phyloP scores from a whole-genome alignment of 2,113 vertebrate species.

The Nibea coibor region DNA sequence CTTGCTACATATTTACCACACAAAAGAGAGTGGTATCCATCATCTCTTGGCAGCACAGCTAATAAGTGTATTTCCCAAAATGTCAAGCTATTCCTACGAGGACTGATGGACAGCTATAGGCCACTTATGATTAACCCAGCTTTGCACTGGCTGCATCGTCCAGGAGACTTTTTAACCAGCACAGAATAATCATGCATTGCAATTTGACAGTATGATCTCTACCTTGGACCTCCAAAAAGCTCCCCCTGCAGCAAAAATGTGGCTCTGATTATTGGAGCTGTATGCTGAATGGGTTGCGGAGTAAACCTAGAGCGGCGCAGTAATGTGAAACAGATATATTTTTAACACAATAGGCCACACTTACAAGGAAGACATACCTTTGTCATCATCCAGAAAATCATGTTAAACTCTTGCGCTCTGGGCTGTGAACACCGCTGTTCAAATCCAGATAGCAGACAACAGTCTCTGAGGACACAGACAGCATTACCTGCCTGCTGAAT shows the following conservation, averaged over 20 bases:
- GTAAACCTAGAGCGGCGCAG: slow-evolving; percentile 67
- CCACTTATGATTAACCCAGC: background rate
- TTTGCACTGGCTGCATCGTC: slow-evolving; percentile 19
- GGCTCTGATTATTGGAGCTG: slow-evolving; percentile 76
- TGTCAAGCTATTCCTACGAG: background rate
- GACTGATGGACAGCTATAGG: background rate
- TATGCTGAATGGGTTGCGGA: slow-evolving; percentile 61
- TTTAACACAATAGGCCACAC: slow-evolving; percentile 65
- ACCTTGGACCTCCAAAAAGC: slow-evolving; percentile 48
- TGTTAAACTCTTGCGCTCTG: slow-evolving; percentile 59
- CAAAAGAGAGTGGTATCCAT: background rate
- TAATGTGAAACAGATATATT: slow-evolving; percentile 80
- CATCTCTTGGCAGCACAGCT: background rate
- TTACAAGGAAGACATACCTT: slow-evolving; percentile 70
- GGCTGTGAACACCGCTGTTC: slow-evolving; percentile 50
- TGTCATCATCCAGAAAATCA: slow-evolving; percentile 75
- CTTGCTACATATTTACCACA: background rate
- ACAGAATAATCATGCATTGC: slow-evolving; percentile 21
- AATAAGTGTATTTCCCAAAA: background rate
- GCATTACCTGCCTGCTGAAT: slow-evolving; percentile 55
- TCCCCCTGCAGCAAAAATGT: slow-evolving; percentile 76
- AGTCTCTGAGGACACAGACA: slow-evolving; percentile 58
- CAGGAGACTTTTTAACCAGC: slow-evolving; percentile 12
- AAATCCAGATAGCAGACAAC: slow-evolving; percentile 55
- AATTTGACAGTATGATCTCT: slow-evolving; percentile 54